These are phyloP conservation scores for Ornithoptera priamus DNA, from an alignment of 2,888 invertebrate species.

Conservation along the genomic window DNA sequence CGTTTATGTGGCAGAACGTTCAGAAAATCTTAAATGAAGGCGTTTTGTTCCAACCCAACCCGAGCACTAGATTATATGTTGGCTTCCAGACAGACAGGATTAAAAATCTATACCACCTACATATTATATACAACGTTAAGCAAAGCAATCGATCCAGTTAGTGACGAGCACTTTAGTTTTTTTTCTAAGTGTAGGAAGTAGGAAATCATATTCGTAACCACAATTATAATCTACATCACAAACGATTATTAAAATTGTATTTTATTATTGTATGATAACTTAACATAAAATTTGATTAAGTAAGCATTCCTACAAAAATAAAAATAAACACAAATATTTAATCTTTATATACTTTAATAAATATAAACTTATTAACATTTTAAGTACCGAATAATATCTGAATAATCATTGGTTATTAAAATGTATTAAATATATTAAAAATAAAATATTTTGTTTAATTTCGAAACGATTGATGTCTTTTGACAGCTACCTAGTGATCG, in stretches of 20 bases:
- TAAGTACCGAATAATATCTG: background rate
- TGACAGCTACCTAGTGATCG: background rate
- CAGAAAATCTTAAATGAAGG: conserved; percentile 25
- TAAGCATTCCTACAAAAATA: no score
- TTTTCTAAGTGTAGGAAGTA: background rate
- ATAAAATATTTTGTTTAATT: background rate
- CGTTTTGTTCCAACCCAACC: background rate
- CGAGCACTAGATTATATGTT: background rate
- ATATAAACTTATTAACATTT: background rate
- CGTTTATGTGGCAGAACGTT: conserved; percentile 33
- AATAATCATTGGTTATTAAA: background rate
- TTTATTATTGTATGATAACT: background rate
- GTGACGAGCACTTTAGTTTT: conserved; percentile 3
- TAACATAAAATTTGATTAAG: no score
- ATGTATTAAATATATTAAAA: background rate
- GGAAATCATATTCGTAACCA: background rate
- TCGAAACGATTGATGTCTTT: conserved; percentile 12
- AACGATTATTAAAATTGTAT: background rate
- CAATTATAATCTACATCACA: background rate
- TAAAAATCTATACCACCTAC: conserved; percentile 1
- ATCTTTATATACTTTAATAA: no score
- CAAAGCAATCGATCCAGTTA: conserved; percentile 11
- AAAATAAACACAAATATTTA: no score
- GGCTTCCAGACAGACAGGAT: background rate
- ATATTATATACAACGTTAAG: background rate